phyloP scores from a whole-genome alignment of 2,888 invertebrate species.

The Entomobrya proxima region DNA sequence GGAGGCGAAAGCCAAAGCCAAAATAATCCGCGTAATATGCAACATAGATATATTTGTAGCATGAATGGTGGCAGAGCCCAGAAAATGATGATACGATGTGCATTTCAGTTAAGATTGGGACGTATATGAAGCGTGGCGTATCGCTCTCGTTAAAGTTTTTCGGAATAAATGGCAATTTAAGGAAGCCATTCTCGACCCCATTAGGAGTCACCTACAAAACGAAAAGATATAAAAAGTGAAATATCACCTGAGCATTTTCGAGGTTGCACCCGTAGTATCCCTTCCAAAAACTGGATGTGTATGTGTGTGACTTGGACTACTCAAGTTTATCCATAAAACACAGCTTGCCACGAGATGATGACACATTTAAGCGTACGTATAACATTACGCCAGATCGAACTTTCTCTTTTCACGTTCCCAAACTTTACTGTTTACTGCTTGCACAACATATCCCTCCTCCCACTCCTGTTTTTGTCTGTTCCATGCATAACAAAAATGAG shows the following conservation, averaged over 20 bases:
- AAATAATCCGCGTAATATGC: conserved; percentile 6
- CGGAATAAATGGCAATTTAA: conserved; percentile 60
- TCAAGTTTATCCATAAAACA: conserved; percentile 66
- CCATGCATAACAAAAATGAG: conserved; percentile 5
- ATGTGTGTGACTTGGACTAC: conserved; percentile 14
- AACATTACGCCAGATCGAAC: background rate
- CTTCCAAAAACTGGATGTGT: too few species aligned
- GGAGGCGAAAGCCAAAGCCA: conserved; percentile 11
- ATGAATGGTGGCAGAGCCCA: background rate
- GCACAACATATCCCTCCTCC: background rate
- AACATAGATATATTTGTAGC: background rate
- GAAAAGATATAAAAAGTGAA: conserved; percentile 63
- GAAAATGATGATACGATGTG: background rate
- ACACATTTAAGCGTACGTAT: conserved; percentile 40
- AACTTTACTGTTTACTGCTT: conserved; percentile 6
- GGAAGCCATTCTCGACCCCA: conserved; percentile 62
- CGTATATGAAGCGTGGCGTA: conserved; percentile 12
- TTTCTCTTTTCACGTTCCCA: background rate
- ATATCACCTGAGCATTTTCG: conserved; percentile 63
- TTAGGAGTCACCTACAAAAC: conserved; percentile 63
- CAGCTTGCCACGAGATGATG: conserved; percentile 53
- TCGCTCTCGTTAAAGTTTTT: conserved; percentile 45
- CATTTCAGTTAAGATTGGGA: background rate
- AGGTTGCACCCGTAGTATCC: too few species aligned
- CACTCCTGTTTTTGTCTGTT: background rate